phyloP scores from a whole-genome alignment of 2,113 vertebrate species.

The Candoia aspera region DNA sequence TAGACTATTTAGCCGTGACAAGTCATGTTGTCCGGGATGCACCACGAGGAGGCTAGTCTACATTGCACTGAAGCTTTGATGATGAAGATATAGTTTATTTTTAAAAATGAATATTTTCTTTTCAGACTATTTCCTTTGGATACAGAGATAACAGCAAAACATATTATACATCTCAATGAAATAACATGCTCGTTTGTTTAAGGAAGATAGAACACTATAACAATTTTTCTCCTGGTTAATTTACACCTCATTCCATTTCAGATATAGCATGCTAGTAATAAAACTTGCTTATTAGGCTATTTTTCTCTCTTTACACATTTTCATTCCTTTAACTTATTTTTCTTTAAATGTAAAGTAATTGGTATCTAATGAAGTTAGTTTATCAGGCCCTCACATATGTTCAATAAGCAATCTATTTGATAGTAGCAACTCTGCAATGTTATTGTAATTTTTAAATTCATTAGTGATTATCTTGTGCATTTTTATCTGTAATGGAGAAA shows the following conservation, averaged over 20 bases:
- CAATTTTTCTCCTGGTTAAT: neutral
- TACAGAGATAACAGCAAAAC: neutral
- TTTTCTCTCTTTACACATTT: neutral
- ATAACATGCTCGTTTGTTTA: neutral
- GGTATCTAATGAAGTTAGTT: neutral
- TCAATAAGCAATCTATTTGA: neutral
- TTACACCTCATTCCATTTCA: neutral
- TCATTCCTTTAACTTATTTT: neutral
- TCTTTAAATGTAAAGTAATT: neutral
- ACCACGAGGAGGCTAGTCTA: no score
- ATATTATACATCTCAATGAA: neutral
- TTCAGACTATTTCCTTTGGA: neutral
- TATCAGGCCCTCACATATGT: neutral
- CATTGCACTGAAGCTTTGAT: no score
- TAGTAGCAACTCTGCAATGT: neutral
- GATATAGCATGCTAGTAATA: neutral
- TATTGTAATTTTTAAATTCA: neutral
- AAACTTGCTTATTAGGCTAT: neutral
- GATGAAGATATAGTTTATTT: neutral
- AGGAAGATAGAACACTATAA: neutral
- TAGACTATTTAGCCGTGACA: no score
- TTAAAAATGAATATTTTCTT: neutral
- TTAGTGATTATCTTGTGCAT: neutral
- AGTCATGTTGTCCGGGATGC: no score
- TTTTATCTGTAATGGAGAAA: neutral